Percentiles rank a stretch among this genome's conserved stretches.
These are phyloP conservation scores for Dryocosmus kuriphilus DNA, from an alignment of 2,888 invertebrate genomes.

Conservation along the genomic window DNA sequence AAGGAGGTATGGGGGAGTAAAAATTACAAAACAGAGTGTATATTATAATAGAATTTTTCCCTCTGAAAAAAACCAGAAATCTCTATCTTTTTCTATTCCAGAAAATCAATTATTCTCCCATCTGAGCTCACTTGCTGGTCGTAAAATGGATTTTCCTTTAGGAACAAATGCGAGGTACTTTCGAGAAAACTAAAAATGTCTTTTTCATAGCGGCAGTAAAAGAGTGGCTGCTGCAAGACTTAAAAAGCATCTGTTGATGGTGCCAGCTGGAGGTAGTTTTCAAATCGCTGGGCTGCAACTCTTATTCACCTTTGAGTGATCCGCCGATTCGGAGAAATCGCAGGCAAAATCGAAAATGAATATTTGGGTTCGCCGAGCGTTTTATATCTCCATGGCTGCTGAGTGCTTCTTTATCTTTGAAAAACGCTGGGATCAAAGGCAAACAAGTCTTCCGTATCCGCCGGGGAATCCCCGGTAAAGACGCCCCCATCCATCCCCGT, in stretches of 20 bases:
- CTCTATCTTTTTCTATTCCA: too few species aligned
- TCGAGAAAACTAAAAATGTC: constrained; percentile 1
- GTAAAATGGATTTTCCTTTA: constrained; percentile 15
- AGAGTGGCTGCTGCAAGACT: too few species aligned
- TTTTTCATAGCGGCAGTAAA: not conserved
- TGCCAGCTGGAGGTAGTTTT: not conserved
- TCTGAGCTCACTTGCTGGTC: not conserved
- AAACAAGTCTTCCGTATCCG: constrained; percentile 26
- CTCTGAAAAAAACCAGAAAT: too few species aligned
- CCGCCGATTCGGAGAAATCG: not conserved
- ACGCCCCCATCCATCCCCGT: constrained; percentile 8
- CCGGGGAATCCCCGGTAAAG: constrained; percentile 14
- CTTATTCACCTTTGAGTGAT: constrained; percentile 1
- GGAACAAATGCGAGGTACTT: constrained; percentile 7
- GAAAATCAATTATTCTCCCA: too few species aligned
- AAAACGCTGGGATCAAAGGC: constrained; percentile 23
- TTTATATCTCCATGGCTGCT: constrained; percentile 13
- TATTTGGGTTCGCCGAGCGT: not conserved
- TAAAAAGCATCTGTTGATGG: not conserved
- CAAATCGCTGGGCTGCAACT: not conserved
- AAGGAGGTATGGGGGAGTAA: too few species aligned
- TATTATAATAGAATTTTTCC: too few species aligned
- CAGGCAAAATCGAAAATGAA: constrained; percentile 25
- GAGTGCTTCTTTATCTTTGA: constrained; percentile 38
- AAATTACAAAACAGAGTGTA: too few species aligned